These are phyloP conservation scores for Calephelis nemesis DNA, from an alignment of 1,140 invertebrate genomes.

Conservation along the genomic window DNA sequence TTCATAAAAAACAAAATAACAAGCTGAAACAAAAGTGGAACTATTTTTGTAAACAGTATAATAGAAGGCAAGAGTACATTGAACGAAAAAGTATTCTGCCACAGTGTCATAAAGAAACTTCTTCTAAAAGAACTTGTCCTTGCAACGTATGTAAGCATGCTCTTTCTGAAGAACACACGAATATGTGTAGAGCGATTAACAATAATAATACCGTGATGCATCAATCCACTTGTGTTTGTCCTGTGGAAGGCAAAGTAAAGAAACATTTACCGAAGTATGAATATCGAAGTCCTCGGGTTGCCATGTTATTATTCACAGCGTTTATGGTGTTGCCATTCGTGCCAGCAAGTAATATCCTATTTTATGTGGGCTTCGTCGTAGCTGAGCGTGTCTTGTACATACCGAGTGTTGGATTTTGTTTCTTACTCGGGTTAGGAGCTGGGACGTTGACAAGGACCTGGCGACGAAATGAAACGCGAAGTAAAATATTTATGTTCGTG, in stretches of 20 bases:
- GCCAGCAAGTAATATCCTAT: conserved; percentile 95
- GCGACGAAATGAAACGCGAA: conserved; percentile 76
- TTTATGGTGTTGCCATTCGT: conserved; percentile 94
- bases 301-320: conserved; percentile 83
- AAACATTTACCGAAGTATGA: conserved; percentile 46
- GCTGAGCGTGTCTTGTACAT: conserved; percentile 97
- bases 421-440: conserved; percentile 89
- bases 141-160: conserved; percentile 79
- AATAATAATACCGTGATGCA: conserved; percentile 80
- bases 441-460: conserved; percentile 66
- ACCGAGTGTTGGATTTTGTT: conserved; percentile 96
- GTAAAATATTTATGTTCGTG: conserved; percentile 69
- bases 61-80: conserved; percentile 55
- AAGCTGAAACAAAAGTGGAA: conserved; percentile 66
- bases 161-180: conserved; percentile 78
- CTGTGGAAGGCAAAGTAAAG: conserved; percentile 52
- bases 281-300: conserved; percentile 68
- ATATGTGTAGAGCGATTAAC: conserved; percentile 77
- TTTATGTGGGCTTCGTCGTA: conserved; percentile 98
- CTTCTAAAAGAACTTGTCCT: conserved; percentile 64
- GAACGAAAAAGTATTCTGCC: conserved; percentile 64
- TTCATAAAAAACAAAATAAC: conserved; percentile 60
- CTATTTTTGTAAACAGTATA: conserved; percentile 61
- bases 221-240: conserved; percentile 68
- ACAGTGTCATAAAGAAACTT: conserved; percentile 51